Evolutionary conservation across 2,888 invertebrate genomes (phyloP).

Genomic region (Acanthococcus lagerstroemiae): DNA sequence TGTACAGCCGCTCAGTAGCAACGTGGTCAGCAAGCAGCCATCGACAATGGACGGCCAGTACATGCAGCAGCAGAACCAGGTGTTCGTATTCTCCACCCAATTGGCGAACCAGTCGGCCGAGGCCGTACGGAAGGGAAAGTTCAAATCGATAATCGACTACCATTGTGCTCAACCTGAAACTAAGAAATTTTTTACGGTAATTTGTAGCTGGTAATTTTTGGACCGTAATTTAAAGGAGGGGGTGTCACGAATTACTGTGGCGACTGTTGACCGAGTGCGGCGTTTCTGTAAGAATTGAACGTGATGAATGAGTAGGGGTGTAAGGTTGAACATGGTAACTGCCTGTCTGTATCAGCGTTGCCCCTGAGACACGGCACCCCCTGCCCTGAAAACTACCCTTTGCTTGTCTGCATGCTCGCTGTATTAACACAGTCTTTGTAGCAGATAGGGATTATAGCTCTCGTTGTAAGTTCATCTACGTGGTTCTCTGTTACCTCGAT

Average conservation of each 20-base stretch:
- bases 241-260: not conserved
- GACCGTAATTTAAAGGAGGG: not conserved
- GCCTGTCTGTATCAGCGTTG: too few species aligned
- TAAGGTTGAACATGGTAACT: too few species aligned
- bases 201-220: not conserved
- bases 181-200: slow-evolving; percentile 83
- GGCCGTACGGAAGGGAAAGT: slow-evolving; percentile 77
- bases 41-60: slow-evolving; percentile 71
- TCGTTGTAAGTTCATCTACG: too few species aligned
- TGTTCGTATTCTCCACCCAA: slow-evolving; percentile 91
- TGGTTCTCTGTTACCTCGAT: too few species aligned
- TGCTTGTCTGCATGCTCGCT: too few species aligned
- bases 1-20: slow-evolving; percentile 62
- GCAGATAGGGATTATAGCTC: too few species aligned
- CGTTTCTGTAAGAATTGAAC: too few species aligned
- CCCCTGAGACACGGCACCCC: too few species aligned
- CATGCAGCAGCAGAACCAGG: slow-evolving; percentile 94
- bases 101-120: slow-evolving; percentile 93
- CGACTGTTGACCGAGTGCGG: too few species aligned
- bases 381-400: too few species aligned
- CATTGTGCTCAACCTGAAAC: slow-evolving; percentile 93
- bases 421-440: too few species aligned
- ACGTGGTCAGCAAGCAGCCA: slow-evolving; percentile 64
- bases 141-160: slow-evolving; percentile 83
- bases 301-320: too few species aligned